Percentiles rank a stretch among this genome's conserved stretches.
Conservation (phyloP, 1,140 invertebrate species). For the Lerema accius region DNA sequence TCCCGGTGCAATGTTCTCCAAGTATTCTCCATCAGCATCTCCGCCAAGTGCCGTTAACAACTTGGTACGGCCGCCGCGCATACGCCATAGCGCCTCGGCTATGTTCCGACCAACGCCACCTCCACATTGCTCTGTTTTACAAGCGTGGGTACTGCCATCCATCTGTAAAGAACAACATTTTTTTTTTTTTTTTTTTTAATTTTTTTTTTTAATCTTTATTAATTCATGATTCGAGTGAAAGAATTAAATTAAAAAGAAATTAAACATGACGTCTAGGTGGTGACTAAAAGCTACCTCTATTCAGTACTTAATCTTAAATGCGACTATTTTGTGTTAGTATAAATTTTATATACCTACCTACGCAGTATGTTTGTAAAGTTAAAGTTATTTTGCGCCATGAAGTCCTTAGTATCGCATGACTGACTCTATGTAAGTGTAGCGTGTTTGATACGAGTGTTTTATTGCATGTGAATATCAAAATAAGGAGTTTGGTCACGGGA, state of each 20-base stretch:
- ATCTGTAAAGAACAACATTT: constrained; percentile 85
- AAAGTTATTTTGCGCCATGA: constrained; percentile 6
- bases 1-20: constrained; percentile 68
- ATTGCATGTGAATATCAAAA: constrained; percentile 48
- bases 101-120: constrained; percentile 97
- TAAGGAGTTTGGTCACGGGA: constrained; percentile 43
- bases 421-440: constrained; percentile 26
- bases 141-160: constrained; percentile 90
- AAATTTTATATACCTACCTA: too few species aligned
- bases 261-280: too few species aligned
- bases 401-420: constrained; percentile 30
- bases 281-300: too few species aligned
- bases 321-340: too few species aligned
- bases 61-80: constrained; percentile 85
- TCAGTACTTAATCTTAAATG: too few species aligned
- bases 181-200: too few species aligned
- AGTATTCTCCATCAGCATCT: constrained; percentile 79
- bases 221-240: too few species aligned
- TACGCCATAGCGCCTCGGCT: constrained; percentile 91
- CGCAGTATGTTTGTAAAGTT: too few species aligned
- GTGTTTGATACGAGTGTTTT: constrained; percentile 32
- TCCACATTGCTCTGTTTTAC: constrained; percentile 84
- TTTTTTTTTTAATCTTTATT: too few species aligned
- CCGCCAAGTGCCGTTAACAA: constrained; percentile 92
- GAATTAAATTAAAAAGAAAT: too few species aligned